Evolutionary conservation across 2,888 invertebrate species (phyloP).

Genomic region (Phytoseiulus persimilis): DNA sequence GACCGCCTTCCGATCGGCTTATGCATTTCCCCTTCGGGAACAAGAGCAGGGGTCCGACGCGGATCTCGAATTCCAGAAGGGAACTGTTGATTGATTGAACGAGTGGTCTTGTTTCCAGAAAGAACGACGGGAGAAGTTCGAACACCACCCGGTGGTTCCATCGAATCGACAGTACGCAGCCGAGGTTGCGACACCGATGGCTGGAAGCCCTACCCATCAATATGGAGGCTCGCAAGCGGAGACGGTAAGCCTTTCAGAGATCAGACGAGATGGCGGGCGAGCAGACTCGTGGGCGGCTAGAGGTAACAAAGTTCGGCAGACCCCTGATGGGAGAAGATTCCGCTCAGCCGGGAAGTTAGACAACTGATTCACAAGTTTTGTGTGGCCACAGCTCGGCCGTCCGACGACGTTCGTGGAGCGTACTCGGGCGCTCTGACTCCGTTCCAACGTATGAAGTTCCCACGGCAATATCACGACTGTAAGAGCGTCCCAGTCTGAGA

Average conservation of each 20-base stretch:
- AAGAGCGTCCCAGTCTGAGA: no score
- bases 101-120: neutral
- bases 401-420: no score
- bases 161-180: conserved; percentile 35
- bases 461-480: no score
- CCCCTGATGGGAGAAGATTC: neutral
- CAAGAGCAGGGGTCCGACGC: no score
- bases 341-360: neutral
- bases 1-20: no score
- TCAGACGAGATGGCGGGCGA: neutral
- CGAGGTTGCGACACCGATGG: conserved; percentile 17
- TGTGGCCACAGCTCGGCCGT: no score
- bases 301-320: neutral
- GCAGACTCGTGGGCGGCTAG: neutral
- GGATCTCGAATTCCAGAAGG: no score
- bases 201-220: conserved; percentile 30
- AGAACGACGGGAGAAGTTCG: conserved; percentile 27
- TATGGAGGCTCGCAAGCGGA: neutral
- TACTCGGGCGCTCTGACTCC: no score
- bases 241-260: neutral
- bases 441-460: no score
- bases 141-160: neutral
- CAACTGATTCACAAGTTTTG: neutral
- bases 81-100: no score
- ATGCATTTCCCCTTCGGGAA: no score